phyloP scores from a whole-genome alignment of 2,888 invertebrate genomes.

The Ectemnius continuus region DNA sequence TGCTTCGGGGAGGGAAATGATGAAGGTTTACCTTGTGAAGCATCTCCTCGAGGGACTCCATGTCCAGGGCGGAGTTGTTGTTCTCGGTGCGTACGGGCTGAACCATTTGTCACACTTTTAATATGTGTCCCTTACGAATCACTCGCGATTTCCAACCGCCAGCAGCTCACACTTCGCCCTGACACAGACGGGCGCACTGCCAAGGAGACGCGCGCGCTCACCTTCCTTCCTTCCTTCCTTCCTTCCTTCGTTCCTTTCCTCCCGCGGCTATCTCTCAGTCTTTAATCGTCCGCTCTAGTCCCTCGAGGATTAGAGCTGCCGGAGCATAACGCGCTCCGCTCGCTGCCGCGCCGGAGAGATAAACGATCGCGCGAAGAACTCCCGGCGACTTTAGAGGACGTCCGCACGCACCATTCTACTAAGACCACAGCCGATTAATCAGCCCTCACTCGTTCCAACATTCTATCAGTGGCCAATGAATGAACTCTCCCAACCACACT shows the following conservation, averaged over 20 bases:
- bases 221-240: no score
- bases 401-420: no score
- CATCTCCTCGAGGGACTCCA: constrained; percentile 89
- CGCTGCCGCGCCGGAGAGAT: no score
- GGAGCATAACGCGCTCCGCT: neutral
- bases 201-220: no score
- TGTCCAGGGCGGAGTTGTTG: constrained; percentile 83
- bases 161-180: constrained; percentile 8
- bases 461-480: no score
- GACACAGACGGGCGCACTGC: neutral
- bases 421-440: no score
- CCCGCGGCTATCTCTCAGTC: neutral
- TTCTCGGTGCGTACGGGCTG: constrained; percentile 78
- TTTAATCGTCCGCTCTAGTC: neutral
- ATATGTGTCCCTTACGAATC: constrained; percentile 24
- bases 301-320: neutral
- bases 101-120: constrained; percentile 69
- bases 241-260: no score
- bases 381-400: no score
- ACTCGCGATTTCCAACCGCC: constrained; percentile 10
- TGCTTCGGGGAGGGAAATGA: neutral
- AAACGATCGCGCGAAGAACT: no score
- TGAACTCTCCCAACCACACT: no score
- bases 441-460: no score
- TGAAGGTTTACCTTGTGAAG: constrained; percentile 84